Percentiles rank a stretch among this genome's conserved stretches.
Conservation (phyloP, 2,888 invertebrate species). For the Orthosia cruda region DNA sequence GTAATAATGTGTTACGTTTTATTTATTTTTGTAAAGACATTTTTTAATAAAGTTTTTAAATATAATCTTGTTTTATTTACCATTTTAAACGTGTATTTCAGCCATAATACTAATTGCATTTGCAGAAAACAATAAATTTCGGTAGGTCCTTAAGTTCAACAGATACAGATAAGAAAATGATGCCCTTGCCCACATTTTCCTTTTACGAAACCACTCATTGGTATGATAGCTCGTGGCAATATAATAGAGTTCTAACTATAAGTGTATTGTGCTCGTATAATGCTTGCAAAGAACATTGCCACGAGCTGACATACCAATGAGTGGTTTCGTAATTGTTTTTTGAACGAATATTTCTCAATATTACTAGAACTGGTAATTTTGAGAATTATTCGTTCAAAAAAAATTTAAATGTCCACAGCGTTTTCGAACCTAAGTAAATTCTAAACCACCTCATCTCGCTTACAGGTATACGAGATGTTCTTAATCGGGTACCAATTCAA, state of each 20-base stretch:
- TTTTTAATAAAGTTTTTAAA: conserved; percentile 75
- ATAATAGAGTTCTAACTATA: too few relatives aligned
- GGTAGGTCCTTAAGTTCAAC: too few relatives aligned
- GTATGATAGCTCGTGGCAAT: too few relatives aligned
- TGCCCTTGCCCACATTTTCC: neutral
- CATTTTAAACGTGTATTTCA: neutral
- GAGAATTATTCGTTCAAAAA: neutral
- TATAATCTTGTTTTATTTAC: conserved; percentile 41
- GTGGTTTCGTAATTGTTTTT: too few relatives aligned
- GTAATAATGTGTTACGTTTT: conserved; percentile 50
- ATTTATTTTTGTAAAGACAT: conserved; percentile 76
- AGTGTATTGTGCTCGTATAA: too few relatives aligned
- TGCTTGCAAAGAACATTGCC: too few relatives aligned
- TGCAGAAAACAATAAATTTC: too few relatives aligned
- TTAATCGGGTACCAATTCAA: conserved; percentile 97
- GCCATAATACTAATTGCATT: too few relatives aligned
- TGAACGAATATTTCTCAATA: too few relatives aligned
- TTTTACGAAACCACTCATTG: neutral
- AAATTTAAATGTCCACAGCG: neutral
- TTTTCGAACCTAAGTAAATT: neutral
- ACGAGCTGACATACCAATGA: too few relatives aligned
- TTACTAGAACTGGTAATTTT: too few relatives aligned
- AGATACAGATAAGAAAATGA: too few relatives aligned
- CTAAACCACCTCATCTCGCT: conserved; percentile 27
- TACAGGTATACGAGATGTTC: conserved; percentile 98